Base-by-base conservation (phyloP, 1,140 invertebrate species). In the Sogatella furcifera region DNA sequence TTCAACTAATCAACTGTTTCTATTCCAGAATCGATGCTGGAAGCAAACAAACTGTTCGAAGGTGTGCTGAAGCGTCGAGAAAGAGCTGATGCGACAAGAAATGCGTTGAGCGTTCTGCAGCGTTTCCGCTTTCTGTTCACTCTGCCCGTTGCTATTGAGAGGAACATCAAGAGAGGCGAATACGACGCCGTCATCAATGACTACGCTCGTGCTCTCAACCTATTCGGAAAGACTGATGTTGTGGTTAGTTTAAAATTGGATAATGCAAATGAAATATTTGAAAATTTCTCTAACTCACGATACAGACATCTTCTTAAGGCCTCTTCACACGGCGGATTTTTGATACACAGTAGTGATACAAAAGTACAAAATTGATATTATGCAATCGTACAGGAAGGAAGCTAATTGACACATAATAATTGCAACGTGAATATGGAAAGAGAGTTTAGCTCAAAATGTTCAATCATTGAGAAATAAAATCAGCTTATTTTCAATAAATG, bases 131-230 rank as follows among this genome's bases (percentile, higher is more conserved):
- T 98, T 74, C 80, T 99, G 0, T 98, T 99, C 72, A 95, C 95
- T 71, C 80, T 99, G 63, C 95, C 96, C 1, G 85, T 90, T 34
- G 89, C 88, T 55, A 97, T 99, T 57, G 92, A 98, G 65, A 86
- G 86, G 59, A 96, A 96, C 68, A 94, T 98, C 61, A 82, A 88
- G 66, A 89, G 90, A 69, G 93, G 91, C 52, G 96, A 99, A 70
- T 98, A 96, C 72, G 94, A 98, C 73, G 82, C 96, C 21, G 92
- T 98, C 19, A 95, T 99, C 56, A 99, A 97, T 72, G 97, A 99
- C 74, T 99, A 97, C 72, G 88, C 92, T 0, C 80, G 96, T 69
- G 96, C 95, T 5, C 95, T 95, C 70, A 94, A 95, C 71, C 78
- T 98, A 11, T 99, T 98, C 79, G 89, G 91, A 63, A 92, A 95